A percentile compares a stretch with the other conserved stretches of the same genome.
Conservation (phyloP, 2,888 invertebrate species). For the Drosophila koepferae region DNA sequence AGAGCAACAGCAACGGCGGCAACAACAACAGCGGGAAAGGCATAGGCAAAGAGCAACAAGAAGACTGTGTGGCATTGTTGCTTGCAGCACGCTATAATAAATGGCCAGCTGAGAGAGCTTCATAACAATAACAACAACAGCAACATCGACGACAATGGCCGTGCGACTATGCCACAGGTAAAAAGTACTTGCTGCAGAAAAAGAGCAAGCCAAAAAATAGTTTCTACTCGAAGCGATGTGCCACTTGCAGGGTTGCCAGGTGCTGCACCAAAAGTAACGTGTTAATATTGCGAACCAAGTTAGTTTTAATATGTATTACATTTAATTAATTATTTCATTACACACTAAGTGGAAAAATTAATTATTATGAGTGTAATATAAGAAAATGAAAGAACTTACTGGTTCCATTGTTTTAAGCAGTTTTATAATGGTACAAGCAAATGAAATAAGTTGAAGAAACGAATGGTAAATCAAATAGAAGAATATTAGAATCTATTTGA, state of each 20-base stretch:
- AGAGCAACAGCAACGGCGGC: slow-evolving; percentile 5
- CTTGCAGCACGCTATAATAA: slow-evolving; percentile 71
- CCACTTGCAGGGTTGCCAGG: slow-evolving; percentile 26
- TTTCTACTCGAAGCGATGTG: slow-evolving; percentile 2
- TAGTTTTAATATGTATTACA: slow-evolving; percentile 17
- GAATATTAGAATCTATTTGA: background rate
- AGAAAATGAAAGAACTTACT: background rate
- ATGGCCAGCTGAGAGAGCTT: slow-evolving; percentile 52
- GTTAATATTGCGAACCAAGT: slow-evolving; percentile 2
- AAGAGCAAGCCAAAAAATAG: slow-evolving; percentile 1
- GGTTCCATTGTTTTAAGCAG: background rate
- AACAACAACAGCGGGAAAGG: slow-evolving; percentile 25
- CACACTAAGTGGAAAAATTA: background rate
- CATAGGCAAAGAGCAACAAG: slow-evolving; percentile 43
- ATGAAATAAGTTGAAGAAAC: background rate
- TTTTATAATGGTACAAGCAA: background rate
- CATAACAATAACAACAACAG: slow-evolving; percentile 38
- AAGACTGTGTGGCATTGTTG: slow-evolving; percentile 73
- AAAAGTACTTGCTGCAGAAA: slow-evolving; percentile 20
- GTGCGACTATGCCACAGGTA: slow-evolving; percentile 48
- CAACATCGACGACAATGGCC: slow-evolving; percentile 23
- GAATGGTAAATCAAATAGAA: background rate
- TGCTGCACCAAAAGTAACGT: background rate
- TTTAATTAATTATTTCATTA: slow-evolving; percentile 11
- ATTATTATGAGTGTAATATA: background rate